phyloP scores from a whole-genome alignment of 2,888 invertebrate species.

The Lycia hirtaria region DNA sequence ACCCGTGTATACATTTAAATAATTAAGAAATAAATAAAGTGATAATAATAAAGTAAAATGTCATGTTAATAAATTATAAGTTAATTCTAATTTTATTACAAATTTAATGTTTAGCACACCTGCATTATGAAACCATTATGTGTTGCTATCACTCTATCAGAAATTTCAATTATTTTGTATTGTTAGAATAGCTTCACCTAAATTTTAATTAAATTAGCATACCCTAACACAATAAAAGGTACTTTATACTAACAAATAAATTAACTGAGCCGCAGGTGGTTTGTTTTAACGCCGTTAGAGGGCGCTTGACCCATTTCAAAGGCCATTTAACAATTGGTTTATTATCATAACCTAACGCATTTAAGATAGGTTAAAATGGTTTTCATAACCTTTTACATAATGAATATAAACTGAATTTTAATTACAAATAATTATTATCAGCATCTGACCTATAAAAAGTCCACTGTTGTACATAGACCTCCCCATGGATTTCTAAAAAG shows the following conservation, averaged over 20 bases:
- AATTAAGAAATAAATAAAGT: too few relatives aligned
- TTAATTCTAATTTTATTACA: too few relatives aligned
- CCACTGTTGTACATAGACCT: too few relatives aligned
- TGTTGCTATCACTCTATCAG: not conserved
- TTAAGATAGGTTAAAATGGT: not conserved
- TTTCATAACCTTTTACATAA: not conserved
- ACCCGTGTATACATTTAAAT: too few relatives aligned
- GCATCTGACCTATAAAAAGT: too few relatives aligned
- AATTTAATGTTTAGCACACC: too few relatives aligned
- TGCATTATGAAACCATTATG: not conserved
- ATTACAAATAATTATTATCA: not conserved
- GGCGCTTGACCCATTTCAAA: constrained; percentile 11
- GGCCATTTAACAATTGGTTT: not conserved
- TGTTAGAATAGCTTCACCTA: not conserved
- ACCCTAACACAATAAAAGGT: constrained; percentile 3
- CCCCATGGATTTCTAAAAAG: too few relatives aligned
- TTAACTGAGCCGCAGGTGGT: not conserved
- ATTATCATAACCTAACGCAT: not conserved
- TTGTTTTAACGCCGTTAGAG: not conserved
- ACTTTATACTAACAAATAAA: constrained; percentile 2
- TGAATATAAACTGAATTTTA: not conserved
- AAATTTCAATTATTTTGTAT: not conserved
- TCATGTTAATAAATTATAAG: too few relatives aligned
- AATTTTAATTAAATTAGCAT: constrained; percentile 9
- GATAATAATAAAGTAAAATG: too few relatives aligned